Evolutionary conservation across 2,113 vertebrate species (phyloP), one percentile per base, ranked within the genome.

Genomic region (Entelurus aequoreus): DNA sequence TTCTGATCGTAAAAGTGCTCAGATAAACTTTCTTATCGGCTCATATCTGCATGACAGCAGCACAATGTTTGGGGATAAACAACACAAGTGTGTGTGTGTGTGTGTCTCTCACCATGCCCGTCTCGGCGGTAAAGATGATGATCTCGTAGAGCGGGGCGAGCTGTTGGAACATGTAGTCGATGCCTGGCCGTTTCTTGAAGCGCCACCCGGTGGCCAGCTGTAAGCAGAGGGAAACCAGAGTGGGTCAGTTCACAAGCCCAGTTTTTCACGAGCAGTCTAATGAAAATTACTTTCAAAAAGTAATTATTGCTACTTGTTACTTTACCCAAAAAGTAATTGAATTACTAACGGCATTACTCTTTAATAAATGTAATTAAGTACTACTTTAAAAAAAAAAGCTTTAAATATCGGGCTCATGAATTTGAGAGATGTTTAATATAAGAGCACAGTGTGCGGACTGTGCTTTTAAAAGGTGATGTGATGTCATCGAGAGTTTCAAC

Each of bases 111-210:
- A 96, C 95, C 94, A 96, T 94, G 87, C 95, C 95, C 0, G 94
- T 96, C 84, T 97, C 94, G 0, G 94, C 90, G 0, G 95, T 97
- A 78, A 96, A 97, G 87, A 97, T 90, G 50, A 97, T 94, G 0
- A 96, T 96, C 85, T 97, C 95, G 12, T 95, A 97, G 19, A 94
- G 86, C 0, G 93, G 94, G 0, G 94, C 88, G 0, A 96, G 90
- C 84, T 96, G 94, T 75, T 97, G 95, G 81, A 97, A 94, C 49
- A 97, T 78, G 75, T 90, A 95, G 53, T 96, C 95, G 4, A 97
- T 96, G 63, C 95, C 95, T 0, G 95, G 94, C 6, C 95, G 91
- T 67, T 97, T 97, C 87, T 96, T 97, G 74, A 97, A 97, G 54
- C 95, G 90, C 95, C 95, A 97, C 21, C 95, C 95, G 0, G 95